Percentiles rank a stretch among this genome's conserved stretches.
Conservation (phyloP, 2,113 vertebrate species). For the Acrocephalus kingi region DNA sequence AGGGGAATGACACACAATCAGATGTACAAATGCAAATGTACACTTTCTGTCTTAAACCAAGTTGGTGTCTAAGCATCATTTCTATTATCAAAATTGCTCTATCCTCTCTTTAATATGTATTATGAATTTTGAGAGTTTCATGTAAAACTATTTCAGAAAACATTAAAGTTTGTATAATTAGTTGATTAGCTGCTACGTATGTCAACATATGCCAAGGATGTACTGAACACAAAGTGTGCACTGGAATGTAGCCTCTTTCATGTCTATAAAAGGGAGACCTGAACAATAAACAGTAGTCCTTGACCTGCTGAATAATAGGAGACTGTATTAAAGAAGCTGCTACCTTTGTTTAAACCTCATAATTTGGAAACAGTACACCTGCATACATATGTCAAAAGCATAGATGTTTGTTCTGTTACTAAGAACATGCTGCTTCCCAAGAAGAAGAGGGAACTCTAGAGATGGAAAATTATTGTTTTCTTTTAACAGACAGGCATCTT, state of each 20-base stretch:
- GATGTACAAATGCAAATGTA: neutral
- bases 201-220: neutral
- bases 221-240: neutral
- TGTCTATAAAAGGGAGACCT: neutral
- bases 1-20: neutral
- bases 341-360: neutral
- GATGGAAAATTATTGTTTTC: neutral
- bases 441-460: neutral
- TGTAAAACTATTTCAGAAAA: neutral
- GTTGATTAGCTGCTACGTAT: neutral
- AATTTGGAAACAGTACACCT: neutral
- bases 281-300: neutral
- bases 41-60: neutral
- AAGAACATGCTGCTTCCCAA: neutral
- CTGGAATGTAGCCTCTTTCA: neutral
- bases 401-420: neutral
- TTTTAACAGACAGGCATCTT: neutral
- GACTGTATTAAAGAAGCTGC: neutral
- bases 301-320: neutral
- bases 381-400: neutral
- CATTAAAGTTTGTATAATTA: neutral
- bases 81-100: neutral
- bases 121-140: neutral
- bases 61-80: neutral
- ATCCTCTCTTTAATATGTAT: neutral